A percentile compares a stretch with the other conserved stretches of the same genome.
Conservation (phyloP, 1,140 invertebrate genomes). For the Aphaenogaster rudis region DNA sequence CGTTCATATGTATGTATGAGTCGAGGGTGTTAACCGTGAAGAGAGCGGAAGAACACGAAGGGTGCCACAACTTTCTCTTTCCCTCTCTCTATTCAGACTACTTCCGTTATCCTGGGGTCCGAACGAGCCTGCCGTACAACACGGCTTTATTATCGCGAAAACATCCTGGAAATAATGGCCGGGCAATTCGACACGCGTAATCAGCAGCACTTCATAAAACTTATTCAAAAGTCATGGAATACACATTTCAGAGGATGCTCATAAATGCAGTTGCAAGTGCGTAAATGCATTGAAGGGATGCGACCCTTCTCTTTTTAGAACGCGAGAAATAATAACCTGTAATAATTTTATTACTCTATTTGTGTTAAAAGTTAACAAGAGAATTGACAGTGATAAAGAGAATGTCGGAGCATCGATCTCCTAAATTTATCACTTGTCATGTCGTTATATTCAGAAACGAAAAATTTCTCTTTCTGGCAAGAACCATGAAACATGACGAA, state of each 20-base stretch:
- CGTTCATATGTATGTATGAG: slow-evolving; percentile 57
- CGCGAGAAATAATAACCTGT: not conserved
- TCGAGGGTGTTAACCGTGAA: slow-evolving; percentile 63
- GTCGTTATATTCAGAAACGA: not conserved
- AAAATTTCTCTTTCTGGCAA: not conserved
- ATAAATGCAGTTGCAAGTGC: slow-evolving; percentile 4
- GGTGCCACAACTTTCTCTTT: slow-evolving; percentile 64
- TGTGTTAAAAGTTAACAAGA: not conserved
- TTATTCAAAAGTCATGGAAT: slow-evolving; percentile 29
- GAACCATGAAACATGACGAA: not conserved
- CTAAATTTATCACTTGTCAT: not conserved
- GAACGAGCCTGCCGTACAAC: slow-evolving; percentile 43
- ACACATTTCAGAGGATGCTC: not conserved
- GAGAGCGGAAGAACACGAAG: slow-evolving; percentile 59
- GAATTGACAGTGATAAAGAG: not conserved
- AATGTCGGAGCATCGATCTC: not conserved
- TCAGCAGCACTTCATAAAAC: slow-evolving; percentile 60
- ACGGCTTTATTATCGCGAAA: slow-evolving; percentile 72
- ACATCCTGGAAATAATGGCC: slow-evolving; percentile 70
- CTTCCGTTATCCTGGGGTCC: slow-evolving; percentile 73
- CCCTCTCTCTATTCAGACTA: slow-evolving; percentile 65
- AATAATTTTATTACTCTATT: not conserved
- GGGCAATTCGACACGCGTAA: slow-evolving; percentile 64
- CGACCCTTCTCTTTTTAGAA: not conserved
- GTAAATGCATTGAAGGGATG: not conserved